phyloP scores from a whole-genome alignment of 2,797 vertebrate genomes.

The Hemitrygon akajei region DNA sequence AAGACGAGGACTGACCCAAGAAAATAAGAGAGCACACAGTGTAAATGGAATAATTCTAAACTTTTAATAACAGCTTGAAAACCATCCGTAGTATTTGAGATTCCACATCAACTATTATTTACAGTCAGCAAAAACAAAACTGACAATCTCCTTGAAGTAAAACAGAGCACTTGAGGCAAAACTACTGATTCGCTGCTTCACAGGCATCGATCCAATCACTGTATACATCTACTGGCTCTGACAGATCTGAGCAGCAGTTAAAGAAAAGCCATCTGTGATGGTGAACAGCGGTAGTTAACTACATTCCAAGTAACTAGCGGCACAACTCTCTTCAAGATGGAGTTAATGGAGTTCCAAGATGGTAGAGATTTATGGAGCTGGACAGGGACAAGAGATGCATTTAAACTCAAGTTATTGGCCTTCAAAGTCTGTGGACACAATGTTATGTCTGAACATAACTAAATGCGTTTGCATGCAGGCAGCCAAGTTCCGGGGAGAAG shows the following conservation, averaged over 20 bases:
- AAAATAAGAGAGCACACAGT: neutral
- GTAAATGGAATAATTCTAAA: slow-evolving; percentile 17
- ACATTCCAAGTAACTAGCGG: neutral
- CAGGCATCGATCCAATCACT: slow-evolving; percentile 95
- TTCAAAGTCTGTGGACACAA: too few species aligned
- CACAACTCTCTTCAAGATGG: neutral
- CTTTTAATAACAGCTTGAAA: slow-evolving; percentile 8
- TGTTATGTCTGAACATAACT: neutral
- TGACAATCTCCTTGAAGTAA: slow-evolving; percentile 33
- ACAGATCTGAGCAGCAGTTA: slow-evolving; percentile 68
- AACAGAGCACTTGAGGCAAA: neutral
- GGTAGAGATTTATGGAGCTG: too few species aligned
- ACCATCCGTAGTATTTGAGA: neutral
- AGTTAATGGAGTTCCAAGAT: neutral
- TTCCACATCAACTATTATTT: slow-evolving; percentile 16
- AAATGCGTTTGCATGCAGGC: neutral
- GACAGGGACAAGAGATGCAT: too few species aligned
- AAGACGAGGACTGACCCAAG: too few species aligned
- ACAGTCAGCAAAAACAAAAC: slow-evolving; percentile 49
- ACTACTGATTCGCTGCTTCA: slow-evolving; percentile 88
- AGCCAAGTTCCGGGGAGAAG: neutral
- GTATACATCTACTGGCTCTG: slow-evolving; percentile 87
- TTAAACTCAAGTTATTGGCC: too few species aligned
- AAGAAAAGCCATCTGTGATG: slow-evolving; percentile 47
- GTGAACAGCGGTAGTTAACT: neutral